Percentiles rank a stretch among this genome's conserved stretches.
These are phyloP conservation scores for Bimastos eiseni DNA, from an alignment of 2,888 invertebrate genomes.

Conservation along the genomic window DNA sequence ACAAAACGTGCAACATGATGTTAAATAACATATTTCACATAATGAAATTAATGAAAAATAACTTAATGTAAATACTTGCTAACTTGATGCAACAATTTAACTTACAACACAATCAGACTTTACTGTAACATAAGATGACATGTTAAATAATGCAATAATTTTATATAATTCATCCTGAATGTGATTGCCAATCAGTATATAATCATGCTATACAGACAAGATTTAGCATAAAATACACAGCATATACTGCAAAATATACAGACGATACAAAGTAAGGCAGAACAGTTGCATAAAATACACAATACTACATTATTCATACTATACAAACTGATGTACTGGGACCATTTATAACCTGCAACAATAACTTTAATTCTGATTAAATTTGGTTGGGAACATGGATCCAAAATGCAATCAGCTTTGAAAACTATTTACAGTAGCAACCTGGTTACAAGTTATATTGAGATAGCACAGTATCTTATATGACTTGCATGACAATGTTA, in stretches of 20 bases:
- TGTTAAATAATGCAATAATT: conserved; percentile 3
- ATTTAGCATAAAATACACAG: background rate
- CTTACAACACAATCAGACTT: background rate
- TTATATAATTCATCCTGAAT: background rate
- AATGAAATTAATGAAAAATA: background rate
- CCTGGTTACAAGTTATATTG: background rate
- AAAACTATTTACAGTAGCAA: background rate
- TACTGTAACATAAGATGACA: background rate
- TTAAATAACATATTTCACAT: conserved; percentile 8
- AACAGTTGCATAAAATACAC: background rate
- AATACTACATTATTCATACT: background rate
- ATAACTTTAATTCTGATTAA: background rate
- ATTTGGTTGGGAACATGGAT: background rate
- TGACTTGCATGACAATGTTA: background rate
- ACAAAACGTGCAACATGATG: background rate
- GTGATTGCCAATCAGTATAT: background rate
- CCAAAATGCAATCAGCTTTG: background rate
- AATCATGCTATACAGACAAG: background rate
- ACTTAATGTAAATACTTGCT: background rate
- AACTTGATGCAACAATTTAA: conserved; percentile 13
- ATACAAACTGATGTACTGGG: background rate
- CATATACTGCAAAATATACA: background rate
- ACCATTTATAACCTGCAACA: background rate
- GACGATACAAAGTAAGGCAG: background rate
- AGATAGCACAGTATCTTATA: background rate